Conservation (phyloP, 2,888 invertebrate species). For the Caenorhabditis imperialis region DNA sequence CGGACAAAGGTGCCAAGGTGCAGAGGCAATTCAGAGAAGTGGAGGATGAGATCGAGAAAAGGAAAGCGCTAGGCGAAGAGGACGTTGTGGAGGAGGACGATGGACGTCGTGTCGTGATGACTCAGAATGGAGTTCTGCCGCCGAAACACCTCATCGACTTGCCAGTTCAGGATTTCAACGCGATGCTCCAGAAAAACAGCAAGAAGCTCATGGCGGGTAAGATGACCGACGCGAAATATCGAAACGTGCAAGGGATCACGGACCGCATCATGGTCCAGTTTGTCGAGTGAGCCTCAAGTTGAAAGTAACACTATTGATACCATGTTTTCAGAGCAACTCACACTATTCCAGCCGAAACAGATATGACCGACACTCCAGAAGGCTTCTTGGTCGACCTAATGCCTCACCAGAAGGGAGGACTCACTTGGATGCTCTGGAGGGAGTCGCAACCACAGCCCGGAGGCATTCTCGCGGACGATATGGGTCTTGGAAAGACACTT, state of each 20-base stretch:
- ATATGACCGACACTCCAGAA: slow-evolving; percentile 65
- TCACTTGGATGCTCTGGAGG: slow-evolving; percentile 91
- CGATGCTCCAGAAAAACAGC: slow-evolving; percentile 40
- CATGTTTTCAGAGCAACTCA: slow-evolving; percentile 56
- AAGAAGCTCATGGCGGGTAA: slow-evolving; percentile 74
- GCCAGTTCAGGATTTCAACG: slow-evolving; percentile 29
- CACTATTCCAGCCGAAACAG: slow-evolving; percentile 60
- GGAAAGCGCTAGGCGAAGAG: slow-evolving; percentile 10
- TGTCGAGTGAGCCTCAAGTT: slow-evolving; percentile 58
- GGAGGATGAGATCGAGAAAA: slow-evolving; percentile 42
- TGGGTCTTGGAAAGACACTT: slow-evolving; percentile 81
- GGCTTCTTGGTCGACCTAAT: slow-evolving; percentile 71
- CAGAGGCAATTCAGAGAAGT: slow-evolving; percentile 24
- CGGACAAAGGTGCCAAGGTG: slow-evolving; percentile 30
- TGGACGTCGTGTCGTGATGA: slow-evolving; percentile 14
- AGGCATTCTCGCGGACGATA: slow-evolving; percentile 85
- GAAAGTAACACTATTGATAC: background rate
- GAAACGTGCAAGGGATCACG: slow-evolving; percentile 59
- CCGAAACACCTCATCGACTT: slow-evolving; percentile 28
- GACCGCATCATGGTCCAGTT: slow-evolving; percentile 62
- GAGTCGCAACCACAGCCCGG: slow-evolving; percentile 88
- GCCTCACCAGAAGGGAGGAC: slow-evolving; percentile 81
- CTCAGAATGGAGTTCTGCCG: slow-evolving; percentile 28
- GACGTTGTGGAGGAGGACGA: slow-evolving; percentile 17
- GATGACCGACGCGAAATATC: slow-evolving; percentile 71